Conservation (phyloP, 2,113 vertebrate species). For the Poecile atricapillus region DNA sequence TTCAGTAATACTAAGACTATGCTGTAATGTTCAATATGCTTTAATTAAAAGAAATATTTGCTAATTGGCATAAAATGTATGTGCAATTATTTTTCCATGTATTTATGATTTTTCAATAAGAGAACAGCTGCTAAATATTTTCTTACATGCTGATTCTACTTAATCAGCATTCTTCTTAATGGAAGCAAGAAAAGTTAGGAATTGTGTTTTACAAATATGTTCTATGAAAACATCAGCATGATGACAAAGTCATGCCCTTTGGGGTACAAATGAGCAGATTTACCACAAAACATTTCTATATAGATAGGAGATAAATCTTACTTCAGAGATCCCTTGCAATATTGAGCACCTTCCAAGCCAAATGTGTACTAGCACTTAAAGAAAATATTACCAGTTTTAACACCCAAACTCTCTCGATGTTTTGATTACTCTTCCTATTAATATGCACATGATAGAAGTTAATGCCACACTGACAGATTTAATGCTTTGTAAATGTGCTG, state of each 20-base stretch:
- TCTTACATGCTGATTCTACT: slow-evolving; percentile 48
- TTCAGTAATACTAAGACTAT: slow-evolving; percentile 10
- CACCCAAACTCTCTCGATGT: slow-evolving; percentile 36
- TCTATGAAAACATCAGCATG: slow-evolving; percentile 15
- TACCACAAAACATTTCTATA: not conserved
- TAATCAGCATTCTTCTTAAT: slow-evolving; percentile 40
- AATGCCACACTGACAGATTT: slow-evolving; percentile 65
- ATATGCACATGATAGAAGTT: slow-evolving; percentile 63
- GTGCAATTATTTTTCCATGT: slow-evolving; percentile 44
- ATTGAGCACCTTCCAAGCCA: slow-evolving; percentile 31
- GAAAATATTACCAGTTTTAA: slow-evolving; percentile 65
- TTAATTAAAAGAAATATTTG: slow-evolving; percentile 53
- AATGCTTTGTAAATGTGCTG: slow-evolving; percentile 67
- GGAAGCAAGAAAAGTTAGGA: not conserved
- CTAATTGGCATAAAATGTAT: slow-evolving; percentile 68
- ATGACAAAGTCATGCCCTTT: slow-evolving; percentile 33
- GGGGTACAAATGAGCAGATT: slow-evolving; percentile 28
- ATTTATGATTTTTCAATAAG: slow-evolving; percentile 37
- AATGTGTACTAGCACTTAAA: slow-evolving; percentile 55
- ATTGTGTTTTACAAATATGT: slow-evolving; percentile 2
- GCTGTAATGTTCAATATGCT: not conserved
- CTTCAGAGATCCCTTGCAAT: not conserved
- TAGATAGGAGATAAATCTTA: slow-evolving; percentile 29
- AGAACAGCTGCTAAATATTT: slow-evolving; percentile 53
- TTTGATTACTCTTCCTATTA: slow-evolving; percentile 69